Base-by-base conservation (phyloP, 2,113 vertebrate species). In the Pteruthius melanotis region DNA sequence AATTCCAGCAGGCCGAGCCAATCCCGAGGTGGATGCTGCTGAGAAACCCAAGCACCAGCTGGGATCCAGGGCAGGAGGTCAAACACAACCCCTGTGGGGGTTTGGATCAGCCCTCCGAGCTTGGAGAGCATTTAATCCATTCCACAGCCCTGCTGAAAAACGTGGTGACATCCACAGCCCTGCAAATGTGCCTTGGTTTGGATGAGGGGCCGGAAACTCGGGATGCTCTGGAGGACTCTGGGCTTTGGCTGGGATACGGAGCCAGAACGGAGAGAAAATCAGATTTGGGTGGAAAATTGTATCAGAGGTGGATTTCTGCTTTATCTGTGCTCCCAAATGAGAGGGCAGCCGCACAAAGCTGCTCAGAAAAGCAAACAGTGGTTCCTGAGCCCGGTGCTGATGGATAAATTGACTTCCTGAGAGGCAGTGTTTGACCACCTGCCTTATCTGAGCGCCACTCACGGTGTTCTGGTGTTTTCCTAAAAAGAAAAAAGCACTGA, bases 1-100 rank as follows among this genome's bases (percentile, higher is more conserved):
- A 28, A 76, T 83, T 86, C 82, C 93, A 94, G 93, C 77, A 74
- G 87, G 79, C 47, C 13, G 5, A 79, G 93, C 79, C 90, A 91
- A 15, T 18, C 66, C 63, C 27, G 35, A 79, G 44, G 76, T 23
- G 77, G 77, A 87, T 77, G 26, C 88, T 89, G 77, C 91, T 64
- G 13, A 72, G 91, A 95, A 93, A 76, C 72, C 65, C 88, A 78
- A 22, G 28, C 57, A 77, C 35, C 45, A 59, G 40, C 10, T 33
- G 54, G 24, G 42, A 42, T 86, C 66, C 83, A 70, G 93, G 69
- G 23, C n/a, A 68, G 75, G 75, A 63, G 82, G 71, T 57, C 87
- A 56, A 61, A 89, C 64, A 83, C 81, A 37, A 44, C 8, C 28
- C 72, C 69, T 70, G 37, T 39, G 15, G 33, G 68, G 69, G 28